These are phyloP conservation scores for Leucosticte australis DNA, from an alignment of 2,113 vertebrate genomes.

Conservation along the genomic window DNA sequence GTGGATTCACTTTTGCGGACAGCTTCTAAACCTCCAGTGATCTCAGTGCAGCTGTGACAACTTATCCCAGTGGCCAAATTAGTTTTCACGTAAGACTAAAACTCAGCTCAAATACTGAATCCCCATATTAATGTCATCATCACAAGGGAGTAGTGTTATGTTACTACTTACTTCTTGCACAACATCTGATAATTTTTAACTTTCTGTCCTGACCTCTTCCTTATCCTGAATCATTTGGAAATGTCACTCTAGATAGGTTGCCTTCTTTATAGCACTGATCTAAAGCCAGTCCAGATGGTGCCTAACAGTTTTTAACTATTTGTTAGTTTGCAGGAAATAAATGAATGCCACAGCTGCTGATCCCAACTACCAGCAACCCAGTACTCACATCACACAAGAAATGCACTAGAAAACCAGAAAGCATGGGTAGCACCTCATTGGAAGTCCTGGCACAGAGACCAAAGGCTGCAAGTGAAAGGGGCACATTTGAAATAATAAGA, in stretches of 20 bases:
- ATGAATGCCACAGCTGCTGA: neutral
- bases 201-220: neutral
- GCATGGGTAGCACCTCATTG: neutral
- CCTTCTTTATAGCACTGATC: neutral
- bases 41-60: neutral
- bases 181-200: neutral
- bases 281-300: neutral
- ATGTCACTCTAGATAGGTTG: neutral
- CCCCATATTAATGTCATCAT: neutral
- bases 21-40: neutral
- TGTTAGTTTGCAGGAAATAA: neutral
- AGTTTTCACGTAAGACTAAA: neutral
- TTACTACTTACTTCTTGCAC: neutral
- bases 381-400: neutral
- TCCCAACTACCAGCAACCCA: neutral
- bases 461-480: neutral
- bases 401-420: neutral
- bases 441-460: neutral
- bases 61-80: neutral
- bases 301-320: neutral
- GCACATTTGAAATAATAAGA: neutral
- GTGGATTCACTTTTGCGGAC: neutral
- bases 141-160: neutral
- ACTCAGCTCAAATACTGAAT: neutral
- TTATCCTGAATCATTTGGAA: neutral